Percentiles rank a stretch among this genome's conserved stretches.
phyloP scores from a whole-genome alignment of 2,888 invertebrate species.

The Epicampocera succincta region DNA sequence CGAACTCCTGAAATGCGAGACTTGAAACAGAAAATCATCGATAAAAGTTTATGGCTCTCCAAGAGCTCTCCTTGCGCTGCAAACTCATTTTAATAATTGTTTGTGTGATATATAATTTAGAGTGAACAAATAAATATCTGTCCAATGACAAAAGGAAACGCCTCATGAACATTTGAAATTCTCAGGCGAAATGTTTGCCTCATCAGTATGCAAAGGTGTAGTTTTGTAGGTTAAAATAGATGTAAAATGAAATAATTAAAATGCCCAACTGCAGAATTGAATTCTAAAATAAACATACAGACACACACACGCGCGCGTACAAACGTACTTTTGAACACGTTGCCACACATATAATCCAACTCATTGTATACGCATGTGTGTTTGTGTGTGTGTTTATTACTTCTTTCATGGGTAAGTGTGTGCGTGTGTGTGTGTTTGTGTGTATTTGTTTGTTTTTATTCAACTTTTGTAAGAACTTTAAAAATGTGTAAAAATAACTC shows the following conservation, averaged over 20 bases:
- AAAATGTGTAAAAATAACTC: slow-evolving; percentile 46
- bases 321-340: not conserved
- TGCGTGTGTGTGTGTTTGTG: not conserved
- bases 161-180: not conserved
- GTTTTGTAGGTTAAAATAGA: slow-evolving; percentile 65
- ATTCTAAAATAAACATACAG: slow-evolving; percentile 12
- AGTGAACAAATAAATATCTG: not conserved
- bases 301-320: not conserved
- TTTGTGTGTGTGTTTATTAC: not conserved
- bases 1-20: too few relatives aligned
- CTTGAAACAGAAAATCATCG: too few relatives aligned
- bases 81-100: too few relatives aligned
- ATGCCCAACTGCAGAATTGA: slow-evolving; percentile 12
- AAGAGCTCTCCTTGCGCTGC: too few relatives aligned
- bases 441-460: not conserved
- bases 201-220: slow-evolving; percentile 21
- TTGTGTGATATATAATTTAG: too few relatives aligned
- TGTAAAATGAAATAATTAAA: slow-evolving; percentile 44
- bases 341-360: not conserved
- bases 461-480: slow-evolving; percentile 38
- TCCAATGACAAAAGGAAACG: not conserved
- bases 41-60: too few relatives aligned
- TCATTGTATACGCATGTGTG: not conserved
- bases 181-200: not conserved
- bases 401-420: too few relatives aligned